Base-by-base conservation (phyloP, 2,113 vertebrate species). In the Gobius niger region DNA sequence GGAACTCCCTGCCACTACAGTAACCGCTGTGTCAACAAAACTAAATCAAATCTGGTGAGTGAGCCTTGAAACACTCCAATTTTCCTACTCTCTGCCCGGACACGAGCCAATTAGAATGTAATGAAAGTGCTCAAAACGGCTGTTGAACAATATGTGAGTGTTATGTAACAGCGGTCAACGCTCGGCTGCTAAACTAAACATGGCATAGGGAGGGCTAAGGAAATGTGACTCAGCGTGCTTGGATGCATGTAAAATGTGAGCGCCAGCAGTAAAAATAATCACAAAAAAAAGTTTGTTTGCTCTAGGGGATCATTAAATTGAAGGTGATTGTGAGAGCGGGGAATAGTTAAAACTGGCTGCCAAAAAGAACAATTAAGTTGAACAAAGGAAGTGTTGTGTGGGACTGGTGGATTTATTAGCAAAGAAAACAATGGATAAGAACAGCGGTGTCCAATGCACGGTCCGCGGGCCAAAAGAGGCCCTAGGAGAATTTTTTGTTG, bases 11-110 rank as follows among this genome's bases (percentile, higher is more conserved):
- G 63, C n/a, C 5, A 5, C 7, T 19, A 10, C 63, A 51, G 18
- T 40, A 72, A 75, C 73, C 44, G 69, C 75, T 74, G 51, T 63
- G 69, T 85, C 68, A 81, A 84, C 81, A 81, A 13, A 57, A 19
- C 44, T 54, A 13, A 47, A 44, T 0, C 18, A 41, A 67, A 18
- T 52, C 47, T 47, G 66, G 57, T 54, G 72, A 72, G 47, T 66
- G 24, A 78, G 16, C 5, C 46, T 12, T 18, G 6, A 40, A 49
- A 19, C 19, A 57, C 34, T 66, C 24, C 47, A 53, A 65, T 59
- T 69, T 72, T 59, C 52, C 52, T 50, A 3, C 57, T 47, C 0
- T 7, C 9, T 46, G 57, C 6, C 44, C 7, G 10, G 72, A 77
- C 69, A 56, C 62, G 49, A 47, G 50, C 24, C 59, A 72, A 74